Percentiles rank a stretch among this genome's conserved stretches.
Evolutionary conservation across 2,888 invertebrate species (phyloP).

Genomic region (Ornithoptera alexandrae): DNA sequence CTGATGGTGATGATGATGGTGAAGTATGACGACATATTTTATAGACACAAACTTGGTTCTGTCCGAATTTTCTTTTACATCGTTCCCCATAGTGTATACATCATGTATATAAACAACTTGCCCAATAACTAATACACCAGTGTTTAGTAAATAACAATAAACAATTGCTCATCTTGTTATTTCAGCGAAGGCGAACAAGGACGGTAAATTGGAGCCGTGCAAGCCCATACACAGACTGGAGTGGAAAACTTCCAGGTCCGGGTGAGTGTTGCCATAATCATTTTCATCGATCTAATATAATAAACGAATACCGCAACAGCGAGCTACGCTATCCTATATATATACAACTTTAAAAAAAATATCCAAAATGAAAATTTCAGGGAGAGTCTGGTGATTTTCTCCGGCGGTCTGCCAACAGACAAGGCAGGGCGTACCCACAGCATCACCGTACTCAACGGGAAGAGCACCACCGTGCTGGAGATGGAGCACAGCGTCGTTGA

Average conservation of each 20-base stretch:
- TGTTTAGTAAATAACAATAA: too few relatives aligned
- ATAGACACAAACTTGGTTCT: too few relatives aligned
- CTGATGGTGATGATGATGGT: too few relatives aligned
- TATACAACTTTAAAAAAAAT: too few relatives aligned
- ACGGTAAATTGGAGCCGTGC: slow-evolving; percentile 95
- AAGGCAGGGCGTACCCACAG: slow-evolving; percentile 94
- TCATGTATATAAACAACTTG: too few relatives aligned
- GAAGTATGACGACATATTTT: too few relatives aligned
- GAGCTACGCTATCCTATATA: too few relatives aligned
- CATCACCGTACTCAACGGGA: slow-evolving; percentile 97
- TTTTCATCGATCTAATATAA: too few relatives aligned
- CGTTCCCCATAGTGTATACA: too few relatives aligned
- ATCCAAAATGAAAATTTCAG: slow-evolving; percentile 70
- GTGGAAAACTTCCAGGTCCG: slow-evolving; percentile 93
- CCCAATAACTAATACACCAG: too few relatives aligned
- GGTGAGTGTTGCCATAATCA: slow-evolving; percentile 75
- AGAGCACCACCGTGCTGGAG: slow-evolving; percentile 97
- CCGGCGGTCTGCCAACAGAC: slow-evolving; percentile 96
- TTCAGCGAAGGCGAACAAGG: slow-evolving; percentile 93
- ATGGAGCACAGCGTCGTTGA: slow-evolving; percentile 99
- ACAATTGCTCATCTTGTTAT: slow-evolving; percentile 36
- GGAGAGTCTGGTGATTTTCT: slow-evolving; percentile 97
- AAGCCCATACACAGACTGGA: slow-evolving; percentile 97
- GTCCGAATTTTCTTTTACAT: too few relatives aligned
- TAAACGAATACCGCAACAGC: too few relatives aligned